These are phyloP conservation scores for Ptychochromis oligacanthus DNA, from an alignment of 2,113 vertebrate species.

Conservation along the genomic window DNA sequence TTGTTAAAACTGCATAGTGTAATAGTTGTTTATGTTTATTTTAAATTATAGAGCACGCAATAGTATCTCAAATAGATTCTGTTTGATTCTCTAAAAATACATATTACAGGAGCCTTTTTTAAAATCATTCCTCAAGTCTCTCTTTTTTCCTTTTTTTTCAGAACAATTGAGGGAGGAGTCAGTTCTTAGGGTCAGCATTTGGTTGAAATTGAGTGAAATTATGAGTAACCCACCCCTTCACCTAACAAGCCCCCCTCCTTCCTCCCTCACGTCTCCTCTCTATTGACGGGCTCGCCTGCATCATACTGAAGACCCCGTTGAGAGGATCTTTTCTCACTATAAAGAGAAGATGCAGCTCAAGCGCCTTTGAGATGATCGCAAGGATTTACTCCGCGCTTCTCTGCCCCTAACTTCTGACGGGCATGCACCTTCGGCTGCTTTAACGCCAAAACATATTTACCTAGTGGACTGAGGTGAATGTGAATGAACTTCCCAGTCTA, in stretches of 20 bases:
- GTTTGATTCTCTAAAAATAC: background rate
- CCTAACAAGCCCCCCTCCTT: conserved; percentile 57
- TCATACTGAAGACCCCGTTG: conserved; percentile 82
- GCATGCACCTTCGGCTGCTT: conserved; percentile 4
- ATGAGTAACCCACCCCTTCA: conserved; percentile 75
- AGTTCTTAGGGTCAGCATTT: conserved; percentile 71
- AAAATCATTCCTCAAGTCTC: conserved; percentile 11
- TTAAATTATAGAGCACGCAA: background rate
- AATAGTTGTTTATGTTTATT: background rate
- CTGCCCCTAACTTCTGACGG: conserved; percentile 69
- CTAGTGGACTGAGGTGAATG: conserved; percentile 23
- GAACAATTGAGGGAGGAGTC: conserved; percentile 66
- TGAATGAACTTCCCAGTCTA: conserved; percentile 41
- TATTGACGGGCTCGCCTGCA: conserved; percentile 74
- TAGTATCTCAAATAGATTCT: background rate
- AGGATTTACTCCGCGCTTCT: conserved; percentile 76
- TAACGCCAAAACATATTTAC: conserved; percentile 10
- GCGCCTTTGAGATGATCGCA: conserved; percentile 79
- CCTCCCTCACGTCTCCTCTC: conserved; percentile 51
- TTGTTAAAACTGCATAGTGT: conserved; percentile 18
- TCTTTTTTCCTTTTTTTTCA: background rate
- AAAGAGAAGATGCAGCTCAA: conserved; percentile 80
- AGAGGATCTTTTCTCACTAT: conserved; percentile 82
- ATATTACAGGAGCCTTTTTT: background rate
- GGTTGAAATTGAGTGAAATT: conserved; percentile 77